Evolutionary conservation across 2,888 invertebrate genomes (phyloP), one percentile per base, ranked within the genome.

Genomic region (Serripes groenlandicus): DNA sequence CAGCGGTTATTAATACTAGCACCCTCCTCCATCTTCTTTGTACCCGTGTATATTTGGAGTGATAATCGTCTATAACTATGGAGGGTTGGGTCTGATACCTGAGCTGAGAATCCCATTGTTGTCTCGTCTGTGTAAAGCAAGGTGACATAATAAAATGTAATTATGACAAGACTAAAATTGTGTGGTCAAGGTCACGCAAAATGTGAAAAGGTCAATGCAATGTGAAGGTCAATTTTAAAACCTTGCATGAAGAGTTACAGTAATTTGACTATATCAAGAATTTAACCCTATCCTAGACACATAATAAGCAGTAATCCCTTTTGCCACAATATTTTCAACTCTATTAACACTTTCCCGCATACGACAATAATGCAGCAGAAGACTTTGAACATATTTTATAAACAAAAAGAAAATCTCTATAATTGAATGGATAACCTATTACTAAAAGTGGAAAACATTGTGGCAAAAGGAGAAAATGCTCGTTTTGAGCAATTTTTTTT

Each of bases 11-110:
- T 5, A 74, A 64, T 18, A 37, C 42, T 7, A 64, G 23, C 18
- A 74, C 52, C 4, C 49, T 28, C 32, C 35, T 42, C 74, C 74
- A 74, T 34, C 54, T 42, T 35, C 62, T 42, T 54, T 64, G 64
- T 9, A 30, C 74, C 34, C n/a, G 30, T 49, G 64, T n/a, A 28
- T 34, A 30, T 28, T 62, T n/a, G 34, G 30, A 64, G 15, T 74
- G 64, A 66, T 28, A 74, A 23, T 74, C 74, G n/a, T 74, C 64
- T 52, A 74, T 52, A n/a, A 64, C 66, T 62, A 74, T 74, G 32
- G 74, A 52, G 37, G 66, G 66, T 28, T 66, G 66, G 70, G 70
- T 54, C n/a, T 52, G 54, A 54, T 70, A 54, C 54, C 54, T 54
- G 54, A 54, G 52, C n/a, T 23, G 35, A 66, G 66, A 66, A 9